Conservation (phyloP, 2,888 invertebrate genomes). For the Lasioglossum marginatum region DNA sequence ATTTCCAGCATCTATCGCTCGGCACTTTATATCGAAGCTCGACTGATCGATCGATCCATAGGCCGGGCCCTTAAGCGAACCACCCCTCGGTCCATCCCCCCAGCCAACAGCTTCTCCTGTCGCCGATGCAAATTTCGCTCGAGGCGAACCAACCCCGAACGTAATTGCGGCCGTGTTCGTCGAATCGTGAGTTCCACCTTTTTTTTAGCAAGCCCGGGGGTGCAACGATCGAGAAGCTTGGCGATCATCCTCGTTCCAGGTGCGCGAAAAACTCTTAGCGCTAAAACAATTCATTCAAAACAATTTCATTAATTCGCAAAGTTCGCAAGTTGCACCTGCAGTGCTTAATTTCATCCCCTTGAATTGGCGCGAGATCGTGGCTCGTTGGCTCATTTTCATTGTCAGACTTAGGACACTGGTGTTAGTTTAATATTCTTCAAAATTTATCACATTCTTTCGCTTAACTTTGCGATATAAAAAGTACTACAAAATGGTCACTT, state of each 20-base stretch:
- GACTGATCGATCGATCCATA: constrained; percentile 52
- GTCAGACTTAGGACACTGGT: too few relatives aligned
- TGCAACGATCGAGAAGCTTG: not conserved
- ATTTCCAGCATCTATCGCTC: constrained; percentile 55
- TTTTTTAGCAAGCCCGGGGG: not conserved
- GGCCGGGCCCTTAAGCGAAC: constrained; percentile 17
- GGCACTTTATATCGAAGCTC: constrained; percentile 50
- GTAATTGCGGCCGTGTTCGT: constrained; percentile 12
- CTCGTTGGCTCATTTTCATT: not conserved
- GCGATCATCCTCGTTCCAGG: not conserved
- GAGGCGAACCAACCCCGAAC: not conserved
- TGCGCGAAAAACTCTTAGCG: not conserved
- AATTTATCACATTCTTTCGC: too few relatives aligned
- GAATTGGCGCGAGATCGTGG: not conserved
- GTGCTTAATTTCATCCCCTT: not conserved
- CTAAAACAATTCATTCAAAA: not conserved
- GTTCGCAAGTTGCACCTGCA: not conserved
- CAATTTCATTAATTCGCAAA: not conserved
- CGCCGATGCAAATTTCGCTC: constrained; percentile 40
- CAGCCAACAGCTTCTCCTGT: not conserved
- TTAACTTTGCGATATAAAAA: too few relatives aligned
- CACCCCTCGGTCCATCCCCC: not conserved
- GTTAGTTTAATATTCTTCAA: not conserved
- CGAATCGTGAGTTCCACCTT: not conserved
- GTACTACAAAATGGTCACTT: too few relatives aligned